Base-by-base conservation (phyloP, 1,140 invertebrate species). In the Triops longicaudatus region DNA sequence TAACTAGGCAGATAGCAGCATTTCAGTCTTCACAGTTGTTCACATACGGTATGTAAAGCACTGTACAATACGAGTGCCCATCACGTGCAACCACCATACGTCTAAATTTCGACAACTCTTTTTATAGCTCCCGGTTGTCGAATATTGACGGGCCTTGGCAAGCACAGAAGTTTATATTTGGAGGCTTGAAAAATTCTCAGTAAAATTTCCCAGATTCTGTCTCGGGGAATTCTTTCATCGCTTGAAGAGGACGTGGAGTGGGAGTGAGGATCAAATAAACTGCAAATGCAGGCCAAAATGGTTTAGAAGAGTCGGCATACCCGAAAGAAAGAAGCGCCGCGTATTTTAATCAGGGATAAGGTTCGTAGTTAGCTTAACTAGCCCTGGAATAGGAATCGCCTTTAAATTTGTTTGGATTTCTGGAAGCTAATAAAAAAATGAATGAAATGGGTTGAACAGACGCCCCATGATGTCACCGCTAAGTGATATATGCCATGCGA, bases 381-480 rank as follows among this genome's bases (percentile, higher is more conserved):
- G 17, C 22, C n/a, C 17, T 2, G 22, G 50, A 63, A 9, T 63
- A 63, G 14, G 14, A 63, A 63, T 63, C 14, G 50, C 14, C 5
- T 63, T 7, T 63, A 63, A 22, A 14, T 63, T 17, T 63, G 50
- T 63, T 63, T 63, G 50, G 50, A 63, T 63, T 3, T 63, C 22
- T 9, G 22, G n/a, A 14, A 22, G 5, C 10, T 7, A 7, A 7
- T 37, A 63, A 63, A 63, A 63, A 63, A 63, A 63, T 63, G n/a
- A 63, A 63, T 17, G 17, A 22, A 63, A 63, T 63, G 50, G 50
- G 50, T 63, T 63, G 50, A 63, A 63, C 50, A 63, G 50, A 63
- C 50, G 50, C n/a, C 50, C 31, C 50, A 63, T 63, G 50, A 63
- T 63, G 50, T 63, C 50, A 63, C 50, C 50, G 50, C 50, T 63